These are phyloP conservation scores for Takifugu rubripes DNA, from an alignment of 2,797 vertebrate genomes.

Conservation along the genomic window DNA sequence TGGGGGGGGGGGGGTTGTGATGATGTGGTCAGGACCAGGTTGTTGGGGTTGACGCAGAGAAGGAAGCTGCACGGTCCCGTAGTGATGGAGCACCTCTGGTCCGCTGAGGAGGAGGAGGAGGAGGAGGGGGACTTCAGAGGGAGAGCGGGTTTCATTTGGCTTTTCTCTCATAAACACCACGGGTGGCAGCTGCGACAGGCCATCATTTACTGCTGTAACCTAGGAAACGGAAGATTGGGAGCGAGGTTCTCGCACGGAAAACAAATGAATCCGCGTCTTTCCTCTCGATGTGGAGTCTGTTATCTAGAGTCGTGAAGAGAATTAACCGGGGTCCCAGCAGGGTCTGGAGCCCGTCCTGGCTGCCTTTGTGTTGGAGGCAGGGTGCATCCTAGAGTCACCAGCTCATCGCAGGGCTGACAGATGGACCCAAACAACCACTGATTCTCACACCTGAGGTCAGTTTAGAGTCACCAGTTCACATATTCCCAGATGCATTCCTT, in stretches of 20 bases:
- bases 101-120: constrained; percentile 49
- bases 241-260: not conserved
- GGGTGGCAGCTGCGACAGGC: not conserved
- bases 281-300: too few species aligned
- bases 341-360: too few species aligned
- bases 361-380: too few species aligned
- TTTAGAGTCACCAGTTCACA: too few species aligned
- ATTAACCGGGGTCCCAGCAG: too few species aligned
- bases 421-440: too few species aligned
- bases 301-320: too few species aligned
- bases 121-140: constrained; percentile 31
- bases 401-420: too few species aligned
- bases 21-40: not conserved
- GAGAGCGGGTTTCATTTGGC: constrained; percentile 35
- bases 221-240: not conserved
- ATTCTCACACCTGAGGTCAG: too few species aligned
- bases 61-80: constrained; percentile 4
- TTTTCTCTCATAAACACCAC: not conserved
- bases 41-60: constrained; percentile 24
- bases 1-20: constrained; percentile 4
- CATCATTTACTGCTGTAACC: not conserved
- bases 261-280: too few species aligned
- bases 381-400: too few species aligned
- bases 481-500: too few species aligned
- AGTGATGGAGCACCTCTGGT: constrained; percentile 30